phyloP scores from a whole-genome alignment of 2,888 invertebrate species.

The Camponotus fellah region DNA sequence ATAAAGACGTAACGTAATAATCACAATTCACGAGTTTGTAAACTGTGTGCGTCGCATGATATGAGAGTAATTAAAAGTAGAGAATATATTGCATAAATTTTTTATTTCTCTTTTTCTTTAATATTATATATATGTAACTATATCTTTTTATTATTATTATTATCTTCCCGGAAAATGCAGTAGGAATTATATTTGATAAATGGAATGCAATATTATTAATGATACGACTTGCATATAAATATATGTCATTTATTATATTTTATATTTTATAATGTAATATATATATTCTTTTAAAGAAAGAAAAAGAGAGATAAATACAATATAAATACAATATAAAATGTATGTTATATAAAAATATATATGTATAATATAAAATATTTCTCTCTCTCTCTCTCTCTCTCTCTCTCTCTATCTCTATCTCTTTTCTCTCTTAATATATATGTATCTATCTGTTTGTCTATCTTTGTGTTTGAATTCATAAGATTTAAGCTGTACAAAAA shows the following conservation, averaged over 20 bases:
- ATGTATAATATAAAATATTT: neutral
- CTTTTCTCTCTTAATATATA: neutral
- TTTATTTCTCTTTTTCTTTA: neutral
- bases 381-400: neutral
- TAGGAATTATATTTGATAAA: slow-evolving; percentile 15
- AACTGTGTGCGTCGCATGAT: neutral
- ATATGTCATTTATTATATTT: neutral
- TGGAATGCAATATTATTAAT: neutral
- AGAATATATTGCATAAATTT: neutral
- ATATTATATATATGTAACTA: neutral
- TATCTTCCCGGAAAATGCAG: neutral
- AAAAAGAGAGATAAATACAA: neutral
- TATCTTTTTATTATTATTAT: neutral
- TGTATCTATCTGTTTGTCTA: neutral
- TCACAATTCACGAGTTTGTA: neutral
- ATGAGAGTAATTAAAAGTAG: neutral
- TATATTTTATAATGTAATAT: neutral
- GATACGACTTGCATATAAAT: neutral
- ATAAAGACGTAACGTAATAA: slow-evolving; percentile 35
- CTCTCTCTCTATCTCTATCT: neutral
- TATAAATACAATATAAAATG: neutral
- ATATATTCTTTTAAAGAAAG: neutral
- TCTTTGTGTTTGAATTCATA: neutral
- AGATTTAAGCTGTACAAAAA: neutral
- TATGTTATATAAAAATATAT: neutral